Evolutionary conservation across 2,888 invertebrate species (phyloP).

Genomic region (Melieria omissa): DNA sequence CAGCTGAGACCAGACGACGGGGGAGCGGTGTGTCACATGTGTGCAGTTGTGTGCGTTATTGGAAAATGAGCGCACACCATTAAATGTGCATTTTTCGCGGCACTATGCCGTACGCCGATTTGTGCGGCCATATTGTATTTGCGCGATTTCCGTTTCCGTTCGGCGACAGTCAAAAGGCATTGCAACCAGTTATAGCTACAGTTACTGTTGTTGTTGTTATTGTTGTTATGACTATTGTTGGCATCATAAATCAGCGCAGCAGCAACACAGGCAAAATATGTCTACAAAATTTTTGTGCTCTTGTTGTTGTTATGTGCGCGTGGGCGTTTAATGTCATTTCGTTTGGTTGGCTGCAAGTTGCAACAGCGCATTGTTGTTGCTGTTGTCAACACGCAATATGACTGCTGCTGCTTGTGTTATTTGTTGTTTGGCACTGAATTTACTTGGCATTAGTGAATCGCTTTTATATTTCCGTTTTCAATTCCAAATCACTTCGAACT

Average conservation of each 20-base stretch:
- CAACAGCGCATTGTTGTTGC: conserved; percentile 12
- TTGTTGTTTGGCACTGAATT: too few species aligned
- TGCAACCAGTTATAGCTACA: background rate
- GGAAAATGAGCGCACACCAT: background rate
- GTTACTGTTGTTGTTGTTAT: background rate
- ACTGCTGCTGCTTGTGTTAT: too few species aligned
- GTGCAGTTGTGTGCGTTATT: background rate
- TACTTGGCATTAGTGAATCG: too few species aligned
- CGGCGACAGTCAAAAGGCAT: background rate
- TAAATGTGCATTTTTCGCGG: conserved; percentile 20
- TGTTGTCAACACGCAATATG: background rate
- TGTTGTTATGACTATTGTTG: conserved; percentile 30
- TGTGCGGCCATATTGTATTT: conserved; percentile 22
- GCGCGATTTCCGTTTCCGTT: conserved; percentile 6
- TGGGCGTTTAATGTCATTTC: too few species aligned
- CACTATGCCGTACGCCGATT: conserved; percentile 4
- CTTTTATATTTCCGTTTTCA: background rate
- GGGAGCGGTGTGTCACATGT: background rate
- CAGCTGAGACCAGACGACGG: too few species aligned
- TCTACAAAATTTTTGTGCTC: too few species aligned
- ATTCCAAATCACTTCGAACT: background rate
- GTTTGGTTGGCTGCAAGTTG: background rate
- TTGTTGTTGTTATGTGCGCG: too few species aligned
- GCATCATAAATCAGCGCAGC: conserved; percentile 26
- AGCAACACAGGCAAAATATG: background rate